Percentiles rank a stretch among this genome's conserved stretches.
Evolutionary conservation across 2,113 vertebrate genomes (phyloP).

Genomic region (Mystacornis crossleyi): DNA sequence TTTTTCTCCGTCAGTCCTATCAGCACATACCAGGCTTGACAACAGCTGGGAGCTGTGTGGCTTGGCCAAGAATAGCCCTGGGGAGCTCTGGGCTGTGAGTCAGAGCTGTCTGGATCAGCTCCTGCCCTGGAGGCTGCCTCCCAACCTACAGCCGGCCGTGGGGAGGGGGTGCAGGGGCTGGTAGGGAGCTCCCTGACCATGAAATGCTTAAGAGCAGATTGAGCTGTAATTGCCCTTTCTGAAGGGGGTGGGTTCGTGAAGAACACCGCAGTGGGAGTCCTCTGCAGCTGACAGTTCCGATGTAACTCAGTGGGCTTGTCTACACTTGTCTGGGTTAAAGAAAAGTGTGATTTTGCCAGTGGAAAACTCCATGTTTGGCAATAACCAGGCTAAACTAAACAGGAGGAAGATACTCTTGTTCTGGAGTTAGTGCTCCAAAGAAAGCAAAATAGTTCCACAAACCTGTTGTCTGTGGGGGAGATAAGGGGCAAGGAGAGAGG

Average conservation of each 20-base stretch:
- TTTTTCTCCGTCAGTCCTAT: slow-evolving; percentile 39
- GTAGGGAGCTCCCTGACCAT: not conserved
- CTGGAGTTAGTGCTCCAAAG: not conserved
- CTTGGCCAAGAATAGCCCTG: slow-evolving; percentile 48
- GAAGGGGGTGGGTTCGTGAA: not conserved
- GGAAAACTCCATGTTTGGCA: slow-evolving; percentile 56
- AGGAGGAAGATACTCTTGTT: not conserved
- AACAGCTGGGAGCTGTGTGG: slow-evolving; percentile 55
- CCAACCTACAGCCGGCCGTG: not conserved
- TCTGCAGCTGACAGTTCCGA: not conserved
- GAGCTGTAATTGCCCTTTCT: not conserved
- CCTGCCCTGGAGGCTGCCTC: not conserved
- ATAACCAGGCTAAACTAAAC: not conserved
- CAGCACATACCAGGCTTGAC: slow-evolving; percentile 3
- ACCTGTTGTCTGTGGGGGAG: not conserved
- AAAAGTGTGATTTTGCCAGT: slow-evolving; percentile 29
- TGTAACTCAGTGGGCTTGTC: slow-evolving; percentile 23
- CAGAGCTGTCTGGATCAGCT: not conserved
- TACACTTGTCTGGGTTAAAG: slow-evolving; percentile 10
- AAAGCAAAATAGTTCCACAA: not conserved
- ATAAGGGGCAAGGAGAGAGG: no score
- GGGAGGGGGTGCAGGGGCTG: not conserved
- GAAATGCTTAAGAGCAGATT: not conserved
- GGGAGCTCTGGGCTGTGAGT: not conserved
- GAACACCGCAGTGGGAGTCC: not conserved